Percentiles rank a stretch among this genome's conserved stretches.
These are phyloP conservation scores for Leiothrix lutea DNA, from an alignment of 2,113 vertebrate species.

Conservation along the genomic window DNA sequence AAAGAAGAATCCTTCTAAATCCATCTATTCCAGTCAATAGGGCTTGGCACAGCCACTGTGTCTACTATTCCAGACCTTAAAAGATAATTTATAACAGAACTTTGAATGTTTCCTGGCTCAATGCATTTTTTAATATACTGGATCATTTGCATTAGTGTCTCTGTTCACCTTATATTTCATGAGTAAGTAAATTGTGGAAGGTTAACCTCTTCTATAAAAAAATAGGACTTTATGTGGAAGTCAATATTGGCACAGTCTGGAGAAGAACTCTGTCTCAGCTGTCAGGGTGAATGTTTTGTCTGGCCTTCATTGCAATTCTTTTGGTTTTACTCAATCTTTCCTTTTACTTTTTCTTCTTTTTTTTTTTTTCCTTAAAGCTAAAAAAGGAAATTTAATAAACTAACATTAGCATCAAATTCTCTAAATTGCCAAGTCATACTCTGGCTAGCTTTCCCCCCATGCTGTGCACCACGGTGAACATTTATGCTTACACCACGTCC, in stretches of 20 bases:
- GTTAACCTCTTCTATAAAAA: conserved; percentile 47
- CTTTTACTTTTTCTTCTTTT: not conserved
- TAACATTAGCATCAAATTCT: not conserved
- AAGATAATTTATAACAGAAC: conserved; percentile 51
- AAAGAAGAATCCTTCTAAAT: conserved; percentile 14
- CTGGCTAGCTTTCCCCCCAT: not conserved
- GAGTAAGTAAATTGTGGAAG: conserved; percentile 58
- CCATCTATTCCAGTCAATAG: conserved; percentile 8
- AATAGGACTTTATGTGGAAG: conserved; percentile 51
- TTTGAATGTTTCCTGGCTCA: conserved; percentile 58
- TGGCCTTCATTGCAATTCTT: not conserved
- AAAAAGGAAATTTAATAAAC: not conserved
- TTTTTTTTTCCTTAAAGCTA: not conserved
- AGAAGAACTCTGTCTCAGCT: conserved; percentile 17
- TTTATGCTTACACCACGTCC: not conserved
- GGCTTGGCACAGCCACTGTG: conserved; percentile 2
- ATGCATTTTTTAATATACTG: conserved; percentile 64
- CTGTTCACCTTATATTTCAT: conserved; percentile 63
- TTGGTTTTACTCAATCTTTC: not conserved
- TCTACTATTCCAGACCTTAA: conserved; percentile 33
- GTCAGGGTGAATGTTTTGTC: not conserved
- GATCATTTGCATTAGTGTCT: conserved; percentile 58
- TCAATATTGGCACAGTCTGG: conserved; percentile 14
- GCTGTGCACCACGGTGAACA: not conserved
- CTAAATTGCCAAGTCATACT: not conserved